Conservation (phyloP, 1,140 invertebrate species). For the Helicorthomorpha holstii region DNA sequence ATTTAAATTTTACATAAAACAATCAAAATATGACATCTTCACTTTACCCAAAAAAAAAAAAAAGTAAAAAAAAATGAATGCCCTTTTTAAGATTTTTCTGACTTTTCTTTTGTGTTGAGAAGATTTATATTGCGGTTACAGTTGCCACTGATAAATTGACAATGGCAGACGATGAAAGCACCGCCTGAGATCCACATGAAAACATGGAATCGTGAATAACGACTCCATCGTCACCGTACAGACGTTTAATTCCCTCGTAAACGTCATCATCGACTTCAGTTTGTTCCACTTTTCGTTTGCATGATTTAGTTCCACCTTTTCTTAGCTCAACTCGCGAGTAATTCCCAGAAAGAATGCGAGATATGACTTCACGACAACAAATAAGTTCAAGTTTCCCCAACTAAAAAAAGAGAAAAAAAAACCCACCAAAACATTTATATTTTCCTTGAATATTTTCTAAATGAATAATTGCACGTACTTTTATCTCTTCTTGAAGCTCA, state of each 20-base stretch:
- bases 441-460: neutral
- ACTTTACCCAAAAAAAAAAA: too few relatives aligned
- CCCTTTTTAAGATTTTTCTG: too few relatives aligned
- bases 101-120: too few relatives aligned
- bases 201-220: too few relatives aligned
- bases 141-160: too few relatives aligned
- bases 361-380: conserved; percentile 20
- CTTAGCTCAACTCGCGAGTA: neutral
- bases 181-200: too few relatives aligned
- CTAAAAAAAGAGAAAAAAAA: conserved; percentile 13
- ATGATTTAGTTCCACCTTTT: conserved; percentile 11
- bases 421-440: neutral
- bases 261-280: conserved; percentile 18
- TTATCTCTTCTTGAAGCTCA: conserved; percentile 19
- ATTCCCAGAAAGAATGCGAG: conserved; percentile 13
- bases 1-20: too few relatives aligned
- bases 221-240: conserved; percentile 26
- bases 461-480: conserved; percentile 14
- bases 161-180: too few relatives aligned
- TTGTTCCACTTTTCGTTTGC: conserved; percentile 12
- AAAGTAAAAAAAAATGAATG: too few relatives aligned
- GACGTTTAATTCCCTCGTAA: conserved; percentile 24
- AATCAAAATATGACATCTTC: too few relatives aligned
- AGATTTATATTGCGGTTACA: too few relatives aligned
- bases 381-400: conserved; percentile 20